A percentile compares a stretch with the other conserved stretches of the same genome.
phyloP scores from a whole-genome alignment of 2,888 invertebrate genomes.

The Chelonus formosanus region DNA sequence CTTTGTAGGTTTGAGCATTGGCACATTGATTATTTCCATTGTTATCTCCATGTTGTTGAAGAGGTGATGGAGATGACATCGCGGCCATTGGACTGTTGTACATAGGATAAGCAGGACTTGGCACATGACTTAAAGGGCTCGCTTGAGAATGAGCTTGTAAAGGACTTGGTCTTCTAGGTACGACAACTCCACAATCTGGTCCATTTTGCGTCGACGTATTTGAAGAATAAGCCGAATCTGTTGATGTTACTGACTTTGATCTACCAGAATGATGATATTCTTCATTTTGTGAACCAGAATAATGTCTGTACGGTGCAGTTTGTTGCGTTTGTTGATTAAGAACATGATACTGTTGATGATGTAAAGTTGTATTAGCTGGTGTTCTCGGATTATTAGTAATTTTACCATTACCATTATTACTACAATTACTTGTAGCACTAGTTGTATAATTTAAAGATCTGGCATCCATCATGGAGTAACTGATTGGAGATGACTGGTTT shows the following conservation, averaged over 20 bases:
- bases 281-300: conserved; percentile 71
- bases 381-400: conserved; percentile 49
- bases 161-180: conserved; percentile 76
- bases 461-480: conserved; percentile 79
- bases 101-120: conserved; percentile 83
- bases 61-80: conserved; percentile 72
- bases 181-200: conserved; percentile 73
- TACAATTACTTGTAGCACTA: conserved; percentile 64
- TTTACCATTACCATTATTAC: conserved; percentile 47
- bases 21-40: conserved; percentile 52
- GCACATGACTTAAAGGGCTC: conserved; percentile 77
- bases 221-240: conserved; percentile 72
- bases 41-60: conserved; percentile 70
- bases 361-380: conserved; percentile 49
- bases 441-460: conserved; percentile 72
- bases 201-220: conserved; percentile 72
- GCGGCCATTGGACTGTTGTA: conserved; percentile 86
- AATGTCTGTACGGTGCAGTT: conserved; percentile 71
- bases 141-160: conserved; percentile 76
- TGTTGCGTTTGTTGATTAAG: conserved; percentile 50
- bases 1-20: conserved; percentile 52
- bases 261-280: conserved; percentile 70
- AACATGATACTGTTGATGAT: conserved; percentile 41
- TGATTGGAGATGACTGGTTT: conserved; percentile 77
- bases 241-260: conserved; percentile 72